Evolutionary conservation across 1,140 invertebrate species (phyloP).

Genomic region (Eueides isabella): DNA sequence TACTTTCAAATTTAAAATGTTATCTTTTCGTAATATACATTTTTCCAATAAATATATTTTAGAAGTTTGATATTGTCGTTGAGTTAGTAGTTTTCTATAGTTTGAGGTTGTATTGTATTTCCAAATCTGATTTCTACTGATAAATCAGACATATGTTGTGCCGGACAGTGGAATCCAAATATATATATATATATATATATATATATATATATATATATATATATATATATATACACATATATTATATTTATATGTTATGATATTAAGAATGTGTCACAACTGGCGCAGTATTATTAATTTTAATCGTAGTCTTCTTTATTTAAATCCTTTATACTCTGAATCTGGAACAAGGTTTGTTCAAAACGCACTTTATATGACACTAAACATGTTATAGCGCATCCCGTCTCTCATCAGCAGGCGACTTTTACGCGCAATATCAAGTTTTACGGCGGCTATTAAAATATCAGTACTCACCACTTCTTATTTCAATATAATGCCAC

Average conservation of each 20-base stretch:
- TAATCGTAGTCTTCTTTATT: conserved; percentile 18
- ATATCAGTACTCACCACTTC: conserved; percentile 31
- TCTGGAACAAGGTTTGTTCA: conserved; percentile 55
- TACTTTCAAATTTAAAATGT: background rate
- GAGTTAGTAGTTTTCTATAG: no score
- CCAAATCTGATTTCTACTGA: no score
- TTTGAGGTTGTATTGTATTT: no score
- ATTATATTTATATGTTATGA: background rate
- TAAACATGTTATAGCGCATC: conserved; percentile 57
- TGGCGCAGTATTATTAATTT: conserved; percentile 19
- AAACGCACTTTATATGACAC: conserved; percentile 60
- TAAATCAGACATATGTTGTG: no score
- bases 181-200: no score
- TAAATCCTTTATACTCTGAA: conserved; percentile 31
- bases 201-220: no score
- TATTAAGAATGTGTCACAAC: background rate
- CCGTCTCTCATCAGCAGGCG: conserved; percentile 46
- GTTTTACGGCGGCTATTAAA: conserved; percentile 54
- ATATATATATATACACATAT: background rate
- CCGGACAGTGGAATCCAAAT: no score
- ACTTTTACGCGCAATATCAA: conserved; percentile 54
- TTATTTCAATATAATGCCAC: conserved; percentile 38
- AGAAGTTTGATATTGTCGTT: no score
- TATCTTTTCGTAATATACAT: background rate
- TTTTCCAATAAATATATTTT: background rate